Conservation (phyloP, 2,888 invertebrate species). For the Osmoderma eremita region DNA sequence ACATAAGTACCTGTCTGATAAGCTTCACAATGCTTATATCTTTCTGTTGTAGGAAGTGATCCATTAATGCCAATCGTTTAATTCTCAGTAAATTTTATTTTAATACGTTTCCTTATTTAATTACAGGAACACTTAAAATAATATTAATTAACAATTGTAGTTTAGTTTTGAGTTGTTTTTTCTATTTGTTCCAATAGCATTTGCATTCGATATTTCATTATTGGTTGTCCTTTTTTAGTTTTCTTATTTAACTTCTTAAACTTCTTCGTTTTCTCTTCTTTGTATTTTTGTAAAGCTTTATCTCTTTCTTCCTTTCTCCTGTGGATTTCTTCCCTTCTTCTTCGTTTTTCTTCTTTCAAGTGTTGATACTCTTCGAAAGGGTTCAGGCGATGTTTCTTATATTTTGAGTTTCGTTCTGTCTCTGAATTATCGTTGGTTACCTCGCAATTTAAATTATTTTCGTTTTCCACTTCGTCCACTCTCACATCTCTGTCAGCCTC, state of each 20-base stretch:
- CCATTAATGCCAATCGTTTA: no score
- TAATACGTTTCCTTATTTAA: no score
- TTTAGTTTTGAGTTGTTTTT: conserved; percentile 44
- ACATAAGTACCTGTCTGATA: no score
- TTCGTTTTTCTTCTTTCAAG: conserved; percentile 68
- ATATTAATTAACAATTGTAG: no score
- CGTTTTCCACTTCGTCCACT: conserved; percentile 45
- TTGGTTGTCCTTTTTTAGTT: conserved; percentile 84
- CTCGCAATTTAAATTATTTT: conserved; percentile 49
- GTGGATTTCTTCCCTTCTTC: conserved; percentile 64
- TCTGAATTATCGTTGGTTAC: conserved; percentile 1
- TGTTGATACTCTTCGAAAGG: conserved; percentile 68
- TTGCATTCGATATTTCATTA: conserved; percentile 85
- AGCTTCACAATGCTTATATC: no score
- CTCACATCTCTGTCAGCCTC: conserved; percentile 50
- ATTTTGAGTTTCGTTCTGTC: conserved; percentile 39
- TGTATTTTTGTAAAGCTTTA: conserved; percentile 73
- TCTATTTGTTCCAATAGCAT: conserved; percentile 81
- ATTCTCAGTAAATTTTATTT: no score
- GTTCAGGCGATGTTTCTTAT: conserved; percentile 62
- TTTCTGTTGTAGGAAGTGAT: no score
- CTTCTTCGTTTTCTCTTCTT: conserved; percentile 75
- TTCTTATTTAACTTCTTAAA: conserved; percentile 79
- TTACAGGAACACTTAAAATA: no score
- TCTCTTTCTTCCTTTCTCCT: conserved; percentile 69